Evolutionary conservation across 1,140 invertebrate species (phyloP), one percentile per base, ranked within the genome.

Genomic region (Nylanderia fulva): DNA sequence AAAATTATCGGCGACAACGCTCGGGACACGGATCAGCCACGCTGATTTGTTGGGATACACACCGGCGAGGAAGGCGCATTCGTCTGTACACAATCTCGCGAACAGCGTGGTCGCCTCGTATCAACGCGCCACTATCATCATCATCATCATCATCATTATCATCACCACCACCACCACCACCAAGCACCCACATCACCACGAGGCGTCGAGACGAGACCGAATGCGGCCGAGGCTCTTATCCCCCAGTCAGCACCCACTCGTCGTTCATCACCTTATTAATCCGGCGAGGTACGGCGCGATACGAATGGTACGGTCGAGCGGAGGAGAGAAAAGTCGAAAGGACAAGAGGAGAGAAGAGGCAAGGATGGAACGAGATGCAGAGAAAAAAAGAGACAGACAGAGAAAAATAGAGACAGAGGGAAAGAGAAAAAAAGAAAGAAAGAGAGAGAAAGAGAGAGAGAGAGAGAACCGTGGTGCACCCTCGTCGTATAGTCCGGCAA

Each of bases 401-500:
- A 60, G 13, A 79, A 0, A 42, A 56, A 18, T 0, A 27, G 48
- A 58, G 6, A 29, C 6, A 52, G 36, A 36, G 21, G n/a, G 24
- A 64, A n/a, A 64, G 33, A 86, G 11, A 52, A 24, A 64, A 24
- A 74, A 1, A 68, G 21, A 71, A 11, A 56, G 4, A 87, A 0
- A 54, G 9, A 85, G 27, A 52, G 9, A 56, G 18, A 76, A 29
- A 76, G 6, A 85, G 42, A 90, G 56, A 63, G 45, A 79, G 24
- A 84, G 18, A 66, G 36, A 56, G 61, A 75, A 58, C 56, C 84
- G 88, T 84, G 88, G 79, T 88, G 84, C 86, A 88, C 86, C 86
- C 88, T 90, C 79, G 88, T 90, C 88, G 86, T 89, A 89, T 89
- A 89, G 85, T 86, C 75, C 88, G 72, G 60, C 71, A 69, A 80